Base-by-base conservation (phyloP, 2,797 vertebrate genomes). In the Odontamblyopus rebecca region DNA sequence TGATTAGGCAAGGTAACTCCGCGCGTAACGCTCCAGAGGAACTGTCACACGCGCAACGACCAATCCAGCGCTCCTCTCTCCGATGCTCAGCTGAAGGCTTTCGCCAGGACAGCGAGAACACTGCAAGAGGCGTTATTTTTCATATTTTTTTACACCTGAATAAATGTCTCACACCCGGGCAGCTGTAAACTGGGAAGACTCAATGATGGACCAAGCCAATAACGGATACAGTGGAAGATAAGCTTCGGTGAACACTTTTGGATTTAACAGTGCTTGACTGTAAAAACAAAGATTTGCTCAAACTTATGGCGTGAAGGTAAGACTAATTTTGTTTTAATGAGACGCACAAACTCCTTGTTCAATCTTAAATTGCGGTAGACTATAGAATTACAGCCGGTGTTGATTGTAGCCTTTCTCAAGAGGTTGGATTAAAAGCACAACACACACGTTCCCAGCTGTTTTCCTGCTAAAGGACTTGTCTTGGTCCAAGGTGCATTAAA, bases 301-400 rank as follows among this genome's bases (percentile, higher is more conserved):
- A 91, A 93, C 92, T 90, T 93, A 93, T 93, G 93, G 91, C 91
- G 90, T 93, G 91, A 93, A 93, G 93, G 93, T 93, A 93, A 92
- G 92, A 56, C 38, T 13, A 27, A n/a, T 65, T 0, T 72, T 44
- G 44, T 53, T 29, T 27, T 16, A 53, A 9, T 68, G 13, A 38
- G 1, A 62, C 72, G 44, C 23, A 38, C n/a, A 59, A 85, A 87
- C 76, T 86, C 19, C 6, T 6, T 60, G 13, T 23, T 60, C 29
- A 5, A 57, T 11, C 12, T 6, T 30, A 60, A 29, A 66, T 27
- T 66, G 41, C 44, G 29, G 44, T 15, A 30, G 27, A 13, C 26
- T 60, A 60, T 18, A 19, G 44, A 66, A 50, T 50, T 26, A 66
- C 6, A 65, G 44, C 2, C 26, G 19, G 41, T 12, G 38, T 23